Conservation (phyloP, 1,140 invertebrate genomes). For the Solenopsis fugax region DNA sequence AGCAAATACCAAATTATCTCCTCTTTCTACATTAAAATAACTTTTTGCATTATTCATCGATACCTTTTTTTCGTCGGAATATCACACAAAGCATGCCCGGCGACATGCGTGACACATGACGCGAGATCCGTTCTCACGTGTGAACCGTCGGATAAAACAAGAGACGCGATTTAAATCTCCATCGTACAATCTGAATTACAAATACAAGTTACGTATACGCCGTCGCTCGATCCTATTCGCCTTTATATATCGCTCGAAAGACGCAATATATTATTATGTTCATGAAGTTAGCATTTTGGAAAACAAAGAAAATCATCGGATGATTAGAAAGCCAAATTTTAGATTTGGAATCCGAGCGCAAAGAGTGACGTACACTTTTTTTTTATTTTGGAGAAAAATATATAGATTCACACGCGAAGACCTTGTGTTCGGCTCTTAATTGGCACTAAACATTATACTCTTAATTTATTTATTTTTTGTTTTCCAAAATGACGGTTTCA, state of each 20-base stretch:
- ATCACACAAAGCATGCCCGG: background rate
- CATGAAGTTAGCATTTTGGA: no score
- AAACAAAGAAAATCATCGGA: no score
- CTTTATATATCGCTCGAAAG: conserved; percentile 13
- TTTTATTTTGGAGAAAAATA: no score
- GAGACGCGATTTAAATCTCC: conserved; percentile 24
- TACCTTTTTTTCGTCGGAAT: background rate
- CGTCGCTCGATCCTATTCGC: background rate
- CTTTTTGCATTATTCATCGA: conserved; percentile 1
- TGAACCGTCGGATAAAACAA: conserved; percentile 27
- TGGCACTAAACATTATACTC: no score
- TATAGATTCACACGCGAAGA: no score
- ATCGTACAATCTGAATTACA: conserved; percentile 50
- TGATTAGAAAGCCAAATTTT: no score
- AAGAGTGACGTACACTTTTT: no score
- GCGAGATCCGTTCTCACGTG: conserved; percentile 11
- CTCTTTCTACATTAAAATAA: background rate
- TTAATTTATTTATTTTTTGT: no score
- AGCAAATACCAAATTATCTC: conserved; percentile 10
- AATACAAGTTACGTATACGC: conserved; percentile 45
- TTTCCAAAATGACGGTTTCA: no score
- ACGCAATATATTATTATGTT: background rate
- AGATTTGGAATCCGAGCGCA: no score
- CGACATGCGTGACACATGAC: conserved; percentile 38
- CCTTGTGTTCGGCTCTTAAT: no score